phyloP scores from a whole-genome alignment of 2,113 vertebrate genomes.

The Coregonus clupeaformis region DNA sequence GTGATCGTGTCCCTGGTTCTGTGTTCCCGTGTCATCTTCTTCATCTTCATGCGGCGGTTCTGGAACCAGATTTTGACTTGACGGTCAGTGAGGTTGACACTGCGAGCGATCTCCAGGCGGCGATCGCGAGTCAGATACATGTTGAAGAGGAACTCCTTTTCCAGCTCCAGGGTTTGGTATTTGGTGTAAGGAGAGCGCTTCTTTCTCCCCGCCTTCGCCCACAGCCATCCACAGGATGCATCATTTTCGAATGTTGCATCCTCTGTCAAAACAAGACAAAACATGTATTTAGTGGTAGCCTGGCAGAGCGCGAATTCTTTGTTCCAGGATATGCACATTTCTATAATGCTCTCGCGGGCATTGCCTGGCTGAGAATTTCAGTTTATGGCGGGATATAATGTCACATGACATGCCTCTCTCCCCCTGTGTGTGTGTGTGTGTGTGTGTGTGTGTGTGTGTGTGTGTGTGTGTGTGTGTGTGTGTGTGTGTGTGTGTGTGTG shows the following conservation, averaged over 20 bases:
- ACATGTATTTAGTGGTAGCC: not conserved
- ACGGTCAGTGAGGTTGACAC: constrained; percentile 32
- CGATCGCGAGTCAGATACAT: constrained; percentile 62
- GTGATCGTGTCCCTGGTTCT: constrained; percentile 23
- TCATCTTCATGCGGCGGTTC: constrained; percentile 52
- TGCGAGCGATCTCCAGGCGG: constrained; percentile 67
- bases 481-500: not conserved
- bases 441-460: not conserved
- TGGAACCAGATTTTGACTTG: constrained; percentile 57
- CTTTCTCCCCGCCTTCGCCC: constrained; percentile 28
- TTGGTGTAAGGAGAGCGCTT: constrained; percentile 20
- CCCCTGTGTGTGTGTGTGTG: not conserved
- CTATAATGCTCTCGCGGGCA: not conserved
- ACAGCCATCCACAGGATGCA: constrained; percentile 27
- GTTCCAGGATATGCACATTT: not conserved
- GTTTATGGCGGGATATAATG: constrained; percentile 33
- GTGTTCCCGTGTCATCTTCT: constrained; percentile 34
- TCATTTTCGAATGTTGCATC: constrained; percentile 20
- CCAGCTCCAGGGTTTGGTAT: constrained; percentile 43
- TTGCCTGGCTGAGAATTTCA: constrained; percentile 19
- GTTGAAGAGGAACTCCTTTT: constrained; percentile 41
- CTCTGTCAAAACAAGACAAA: constrained; percentile 17
- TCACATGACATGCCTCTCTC: not conserved
- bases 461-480: not conserved
- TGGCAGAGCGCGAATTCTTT: not conserved